Conservation (phyloP, 2,113 vertebrate species). For the Ptilonorhynchus violaceus region DNA sequence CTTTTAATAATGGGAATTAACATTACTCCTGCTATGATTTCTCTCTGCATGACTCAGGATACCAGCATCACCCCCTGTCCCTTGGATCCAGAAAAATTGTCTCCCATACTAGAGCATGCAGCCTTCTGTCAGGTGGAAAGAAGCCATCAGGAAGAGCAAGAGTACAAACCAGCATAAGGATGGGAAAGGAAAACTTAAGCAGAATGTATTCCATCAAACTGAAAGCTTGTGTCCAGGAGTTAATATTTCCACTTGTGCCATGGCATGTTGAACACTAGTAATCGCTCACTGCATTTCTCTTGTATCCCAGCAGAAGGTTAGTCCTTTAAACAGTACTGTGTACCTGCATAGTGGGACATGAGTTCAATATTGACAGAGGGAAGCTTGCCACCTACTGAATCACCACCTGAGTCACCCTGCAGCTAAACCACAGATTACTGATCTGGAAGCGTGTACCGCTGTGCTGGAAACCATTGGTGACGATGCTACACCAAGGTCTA, state of each 20-base stretch:
- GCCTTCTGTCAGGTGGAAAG: background rate
- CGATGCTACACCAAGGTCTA: background rate
- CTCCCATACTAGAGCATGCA: background rate
- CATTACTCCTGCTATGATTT: background rate
- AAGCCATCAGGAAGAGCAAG: background rate
- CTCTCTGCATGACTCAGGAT: background rate
- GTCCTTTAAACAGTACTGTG: background rate
- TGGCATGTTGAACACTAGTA: background rate
- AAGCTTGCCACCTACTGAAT: background rate
- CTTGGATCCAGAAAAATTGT: background rate
- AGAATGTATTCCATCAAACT: background rate
- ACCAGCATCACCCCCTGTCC: background rate
- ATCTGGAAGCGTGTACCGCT: background rate
- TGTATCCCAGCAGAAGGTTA: background rate
- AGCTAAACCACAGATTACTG: conserved; percentile 38
- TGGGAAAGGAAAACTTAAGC: background rate
- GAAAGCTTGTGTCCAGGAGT: background rate
- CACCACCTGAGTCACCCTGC: background rate
- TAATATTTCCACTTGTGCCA: background rate
- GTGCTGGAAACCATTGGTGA: background rate
- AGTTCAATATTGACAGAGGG: conserved; percentile 45
- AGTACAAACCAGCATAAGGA: background rate
- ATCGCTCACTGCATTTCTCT: fast-evolving
- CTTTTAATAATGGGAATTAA: background rate
- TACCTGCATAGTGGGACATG: background rate